These are phyloP conservation scores for Clarias laeviceps DNA, from an alignment of 2,797 vertebrate species.

Conservation along the genomic window DNA sequence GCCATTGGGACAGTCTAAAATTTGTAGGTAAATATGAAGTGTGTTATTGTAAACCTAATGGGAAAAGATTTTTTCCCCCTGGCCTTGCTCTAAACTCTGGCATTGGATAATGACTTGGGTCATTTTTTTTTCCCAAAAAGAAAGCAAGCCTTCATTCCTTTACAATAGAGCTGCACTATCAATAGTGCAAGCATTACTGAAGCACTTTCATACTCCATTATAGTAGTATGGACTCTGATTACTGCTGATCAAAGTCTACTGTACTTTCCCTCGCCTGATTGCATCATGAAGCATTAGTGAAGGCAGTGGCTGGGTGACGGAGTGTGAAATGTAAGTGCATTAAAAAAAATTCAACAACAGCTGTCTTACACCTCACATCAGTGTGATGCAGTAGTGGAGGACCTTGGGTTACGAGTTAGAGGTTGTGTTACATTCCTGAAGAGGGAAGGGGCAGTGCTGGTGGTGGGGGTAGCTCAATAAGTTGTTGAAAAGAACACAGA, in stretches of 20 bases:
- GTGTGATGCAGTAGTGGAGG: conserved; percentile 80
- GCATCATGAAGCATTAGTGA: conserved; percentile 85
- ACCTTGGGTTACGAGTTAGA: conserved; percentile 80
- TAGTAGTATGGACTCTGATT: conserved; percentile 36
- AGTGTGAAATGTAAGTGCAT: conserved; percentile 59
- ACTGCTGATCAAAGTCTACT: conserved; percentile 73
- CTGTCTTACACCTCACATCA: conserved; percentile 72
- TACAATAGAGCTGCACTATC: conserved; percentile 34
- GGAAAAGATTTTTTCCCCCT: conserved; percentile 45
- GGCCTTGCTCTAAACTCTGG: conserved; percentile 33
- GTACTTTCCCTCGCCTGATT: conserved; percentile 76
- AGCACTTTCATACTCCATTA: conserved; percentile 45
- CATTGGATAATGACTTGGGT: conserved; percentile 45
- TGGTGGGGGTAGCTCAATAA: conserved; percentile 78
- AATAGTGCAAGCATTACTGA: conserved; percentile 29
- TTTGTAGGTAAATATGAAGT: conserved; percentile 58
- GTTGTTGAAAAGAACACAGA: conserved; percentile 97
- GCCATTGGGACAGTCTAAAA: conserved; percentile 63
- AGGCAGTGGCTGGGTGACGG: conserved; percentile 64
- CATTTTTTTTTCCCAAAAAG: not conserved
- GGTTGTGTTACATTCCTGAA: conserved; percentile 90
- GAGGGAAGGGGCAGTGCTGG: conserved; percentile 65
- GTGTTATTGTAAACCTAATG: conserved; percentile 34
- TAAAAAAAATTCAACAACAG: conserved; percentile 59
- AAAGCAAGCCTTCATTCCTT: conserved; percentile 21